Evolutionary conservation across 2,113 vertebrate genomes (phyloP), one percentile per base, ranked within the genome.

Genomic region (Cettia cetti): DNA sequence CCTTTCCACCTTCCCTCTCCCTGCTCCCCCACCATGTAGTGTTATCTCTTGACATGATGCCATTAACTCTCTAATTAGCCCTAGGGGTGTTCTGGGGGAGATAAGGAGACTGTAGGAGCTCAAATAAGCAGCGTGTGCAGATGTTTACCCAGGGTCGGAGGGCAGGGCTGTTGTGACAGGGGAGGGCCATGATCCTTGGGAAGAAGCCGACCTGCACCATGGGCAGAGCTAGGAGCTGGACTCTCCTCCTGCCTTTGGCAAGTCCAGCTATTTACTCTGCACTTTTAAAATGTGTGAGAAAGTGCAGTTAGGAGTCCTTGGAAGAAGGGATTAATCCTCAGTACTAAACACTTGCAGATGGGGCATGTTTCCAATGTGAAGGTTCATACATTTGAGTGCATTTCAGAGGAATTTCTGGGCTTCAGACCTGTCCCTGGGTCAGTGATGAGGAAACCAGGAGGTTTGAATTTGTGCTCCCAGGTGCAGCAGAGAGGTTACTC

Each of bases 101-200:
- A 97, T 97, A 96, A 93, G 3, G 69, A 96, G 77, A 47, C 68
- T 80, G 26, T 68, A 96, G 71, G 72, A 90, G 86, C 95, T 97
- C 95, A 97, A 96, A 97, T 96, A 97, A 93, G 91, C 92, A 95
- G 96, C 95, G 85, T 95, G 86, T 3, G 94, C 92, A 97, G 90
- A 93, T 98, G 95, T 98, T 98, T 98, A 92, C 94, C 94, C 75
- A 96, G 94, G 97, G 98, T 98, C 97, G 97, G 89, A 97, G 97
- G 96, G 96, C 92, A 98, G 94, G 94, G 80, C 95, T 98, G 96
- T 97, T 98, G 97, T 98, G 98, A 98, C 97, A 97, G 92, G 91
- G 92, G 82, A 82, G 94, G 90, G 63, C 85, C 85, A 90, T 30
- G 91, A 66, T 90, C 74, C 88, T 91, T 40, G 69, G 65, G 57